A percentile compares a stretch with the other conserved stretches of the same genome.
phyloP scores from a whole-genome alignment of 2,888 invertebrate species.

The Idaea aversata region DNA sequence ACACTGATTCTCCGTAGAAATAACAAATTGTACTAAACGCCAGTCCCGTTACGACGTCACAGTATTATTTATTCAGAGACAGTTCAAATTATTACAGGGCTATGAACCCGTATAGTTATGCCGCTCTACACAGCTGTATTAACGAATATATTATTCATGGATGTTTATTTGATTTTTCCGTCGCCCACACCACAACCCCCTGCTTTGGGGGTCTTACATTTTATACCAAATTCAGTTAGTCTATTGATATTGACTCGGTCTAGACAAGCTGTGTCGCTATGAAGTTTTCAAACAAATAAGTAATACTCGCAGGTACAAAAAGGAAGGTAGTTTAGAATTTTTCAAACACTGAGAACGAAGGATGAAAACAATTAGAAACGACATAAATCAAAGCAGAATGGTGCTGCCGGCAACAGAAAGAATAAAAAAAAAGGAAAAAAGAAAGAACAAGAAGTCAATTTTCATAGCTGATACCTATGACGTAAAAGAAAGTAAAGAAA shows the following conservation, averaged over 20 bases:
- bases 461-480: too few relatives aligned
- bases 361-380: too few relatives aligned
- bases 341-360: too few relatives aligned
- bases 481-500: too few relatives aligned
- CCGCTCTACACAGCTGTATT: not conserved
- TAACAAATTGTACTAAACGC: constrained; percentile 16
- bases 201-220: not conserved
- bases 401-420: too few relatives aligned
- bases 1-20: constrained; percentile 2
- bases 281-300: not conserved
- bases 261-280: not conserved
- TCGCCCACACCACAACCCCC: not conserved
- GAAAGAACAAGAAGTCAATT: too few relatives aligned
- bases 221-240: not conserved
- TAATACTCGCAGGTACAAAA: not conserved
- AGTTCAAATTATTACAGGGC: not conserved
- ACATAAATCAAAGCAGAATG: too few relatives aligned
- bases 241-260: not conserved
- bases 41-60: constrained; percentile 17
- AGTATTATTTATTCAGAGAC: constrained; percentile 14
- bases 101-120: not conserved
- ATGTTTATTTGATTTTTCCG: not conserved
- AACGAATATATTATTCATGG: not conserved
- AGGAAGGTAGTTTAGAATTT: not conserved
- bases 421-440: too few relatives aligned